Percentiles rank a stretch among this genome's conserved stretches.
These are phyloP conservation scores for Murina feae DNA, from an alignment of 2,113 vertebrate species.

Conservation along the genomic window DNA sequence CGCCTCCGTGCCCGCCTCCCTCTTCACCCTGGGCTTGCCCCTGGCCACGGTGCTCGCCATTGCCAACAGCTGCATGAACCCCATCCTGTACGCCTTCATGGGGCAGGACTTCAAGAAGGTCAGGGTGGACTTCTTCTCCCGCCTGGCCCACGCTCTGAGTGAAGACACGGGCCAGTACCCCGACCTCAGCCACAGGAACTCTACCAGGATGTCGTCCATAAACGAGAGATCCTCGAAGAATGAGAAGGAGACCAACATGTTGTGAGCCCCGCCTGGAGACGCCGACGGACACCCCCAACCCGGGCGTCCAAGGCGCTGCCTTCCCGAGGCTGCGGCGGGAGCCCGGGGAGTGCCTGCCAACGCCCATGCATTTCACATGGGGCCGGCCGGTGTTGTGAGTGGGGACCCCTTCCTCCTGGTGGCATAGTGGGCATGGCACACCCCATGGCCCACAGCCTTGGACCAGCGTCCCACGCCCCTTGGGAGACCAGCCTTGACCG, in stretches of 20 bases:
- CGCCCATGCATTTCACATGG: not conserved
- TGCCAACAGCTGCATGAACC: conserved; percentile 96
- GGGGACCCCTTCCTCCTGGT: not conserved
- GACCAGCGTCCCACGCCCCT: not conserved
- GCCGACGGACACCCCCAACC: rapidly evolving
- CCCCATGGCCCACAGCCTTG: not conserved
- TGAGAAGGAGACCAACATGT: conserved; percentile 77
- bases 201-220: conserved; percentile 79
- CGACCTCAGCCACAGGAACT: conserved; percentile 77
- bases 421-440: not conserved
- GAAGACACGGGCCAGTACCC: conserved; percentile 80
- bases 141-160: conserved; percentile 81
- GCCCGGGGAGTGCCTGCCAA: not conserved
- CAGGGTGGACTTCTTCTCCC: conserved; percentile 79
- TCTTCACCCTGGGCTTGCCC: conserved; percentile 78
- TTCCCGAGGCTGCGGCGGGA: not conserved
- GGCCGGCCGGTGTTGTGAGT: not conserved
- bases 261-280: conserved; percentile 42
- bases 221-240: conserved; percentile 77
- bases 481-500: not conserved
- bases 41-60: conserved; percentile 81
- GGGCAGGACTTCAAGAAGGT: conserved; percentile 93
- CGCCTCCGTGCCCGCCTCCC: rapidly evolving
- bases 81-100: conserved; percentile 94
- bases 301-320: too few relatives aligned